Percentiles rank a stretch among this genome's conserved stretches.
These are phyloP conservation scores for Pseudonaja textilis DNA, from an alignment of 2,113 vertebrate species.

Conservation along the genomic window DNA sequence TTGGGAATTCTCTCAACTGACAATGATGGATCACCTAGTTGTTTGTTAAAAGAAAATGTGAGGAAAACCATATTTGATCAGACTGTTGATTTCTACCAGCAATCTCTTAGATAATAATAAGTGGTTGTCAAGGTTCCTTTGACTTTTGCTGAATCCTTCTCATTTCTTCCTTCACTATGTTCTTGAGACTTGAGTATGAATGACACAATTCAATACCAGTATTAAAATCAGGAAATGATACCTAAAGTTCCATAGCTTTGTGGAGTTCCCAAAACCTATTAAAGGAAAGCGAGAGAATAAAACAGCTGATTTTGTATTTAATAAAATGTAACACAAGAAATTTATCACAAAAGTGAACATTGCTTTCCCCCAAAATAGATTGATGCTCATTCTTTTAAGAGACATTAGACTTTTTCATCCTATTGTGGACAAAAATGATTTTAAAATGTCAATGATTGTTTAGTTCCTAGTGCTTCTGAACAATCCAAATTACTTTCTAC, in stretches of 20 bases:
- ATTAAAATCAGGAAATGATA: not conserved
- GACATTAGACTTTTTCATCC: not conserved
- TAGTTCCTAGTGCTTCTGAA: not conserved
- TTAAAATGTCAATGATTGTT: not conserved
- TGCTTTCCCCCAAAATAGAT: not conserved
- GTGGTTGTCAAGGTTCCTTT: slow-evolving; percentile 4
- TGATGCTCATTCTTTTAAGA: not conserved
- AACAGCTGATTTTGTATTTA: not conserved
- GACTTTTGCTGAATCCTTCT: not conserved
- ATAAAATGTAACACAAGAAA: not conserved
- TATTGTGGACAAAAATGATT: not conserved
- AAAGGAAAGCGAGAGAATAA: not conserved
- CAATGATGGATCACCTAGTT: slow-evolving; percentile 15
- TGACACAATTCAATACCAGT: not conserved
- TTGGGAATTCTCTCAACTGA: slow-evolving; percentile 4
- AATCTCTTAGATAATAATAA: not conserved
- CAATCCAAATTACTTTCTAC: not conserved
- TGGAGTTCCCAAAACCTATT: not conserved
- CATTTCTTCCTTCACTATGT: not conserved
- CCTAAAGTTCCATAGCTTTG: not conserved
- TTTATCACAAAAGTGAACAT: not conserved
- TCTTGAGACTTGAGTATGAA: not conserved
- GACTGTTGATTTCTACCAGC: slow-evolving; percentile 3
- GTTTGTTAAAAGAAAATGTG: slow-evolving; percentile 5
- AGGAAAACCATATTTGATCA: not conserved